Evolutionary conservation across 2,888 invertebrate genomes (phyloP).

Genomic region (Acleris cristana): DNA sequence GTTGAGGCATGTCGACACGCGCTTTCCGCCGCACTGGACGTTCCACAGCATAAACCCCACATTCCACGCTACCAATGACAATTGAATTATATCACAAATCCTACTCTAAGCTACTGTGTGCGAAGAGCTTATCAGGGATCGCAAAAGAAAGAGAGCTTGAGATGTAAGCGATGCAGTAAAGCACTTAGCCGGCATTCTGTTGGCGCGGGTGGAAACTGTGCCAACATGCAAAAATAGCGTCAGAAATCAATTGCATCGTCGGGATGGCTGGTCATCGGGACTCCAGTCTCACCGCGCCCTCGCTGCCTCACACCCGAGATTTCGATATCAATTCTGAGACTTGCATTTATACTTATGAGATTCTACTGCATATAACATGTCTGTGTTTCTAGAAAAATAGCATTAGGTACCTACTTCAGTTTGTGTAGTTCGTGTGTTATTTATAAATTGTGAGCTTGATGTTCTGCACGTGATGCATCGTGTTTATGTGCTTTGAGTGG

Average conservation of each 20-base stretch:
- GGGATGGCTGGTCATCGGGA: conserved; percentile 57
- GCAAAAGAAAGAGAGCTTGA: not conserved
- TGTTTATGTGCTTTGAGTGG: conserved; percentile 24
- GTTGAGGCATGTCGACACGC: conserved; percentile 9
- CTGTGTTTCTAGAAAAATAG: too few relatives aligned
- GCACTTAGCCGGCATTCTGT: conserved; percentile 39
- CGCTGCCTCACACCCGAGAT: conserved; percentile 60
- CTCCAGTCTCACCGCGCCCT: conserved; percentile 66
- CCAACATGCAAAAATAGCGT: conserved; percentile 75
- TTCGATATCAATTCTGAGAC: conserved; percentile 12
- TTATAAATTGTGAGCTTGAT: conserved; percentile 18
- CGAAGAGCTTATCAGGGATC: not conserved
- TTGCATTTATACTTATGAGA: not conserved
- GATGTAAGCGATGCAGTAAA: conserved; percentile 34
- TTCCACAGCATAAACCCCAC: not conserved
- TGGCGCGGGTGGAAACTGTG: conserved; percentile 57
- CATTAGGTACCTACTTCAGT: too few relatives aligned
- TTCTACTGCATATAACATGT: too few relatives aligned
- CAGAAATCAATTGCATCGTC: conserved; percentile 75
- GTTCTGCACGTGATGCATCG: conserved; percentile 23
- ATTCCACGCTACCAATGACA: not conserved
- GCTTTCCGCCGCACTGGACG: conserved; percentile 1
- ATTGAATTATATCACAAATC: not conserved
- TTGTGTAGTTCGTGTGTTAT: conserved; percentile 9
- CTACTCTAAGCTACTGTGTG: not conserved